A percentile compares a stretch with the other conserved stretches of the same genome.
Conservation (phyloP, 2,113 vertebrate genomes). For the Thalassoma bifasciatum region DNA sequence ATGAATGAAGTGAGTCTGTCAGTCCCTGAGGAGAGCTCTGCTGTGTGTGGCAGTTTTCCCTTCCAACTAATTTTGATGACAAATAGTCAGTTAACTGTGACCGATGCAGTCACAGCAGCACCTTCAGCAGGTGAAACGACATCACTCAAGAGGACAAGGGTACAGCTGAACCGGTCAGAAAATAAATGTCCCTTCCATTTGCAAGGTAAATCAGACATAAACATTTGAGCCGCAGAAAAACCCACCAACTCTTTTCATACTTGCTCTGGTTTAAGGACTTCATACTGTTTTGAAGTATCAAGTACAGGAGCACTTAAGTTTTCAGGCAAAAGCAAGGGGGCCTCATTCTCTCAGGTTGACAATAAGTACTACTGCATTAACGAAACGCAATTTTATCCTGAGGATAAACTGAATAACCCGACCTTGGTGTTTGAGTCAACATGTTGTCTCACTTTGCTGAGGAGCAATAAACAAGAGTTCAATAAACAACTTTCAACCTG, state of each 20-base stretch:
- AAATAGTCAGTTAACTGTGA: constrained; percentile 67
- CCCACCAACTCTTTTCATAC: background rate
- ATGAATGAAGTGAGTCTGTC: constrained; percentile 36
- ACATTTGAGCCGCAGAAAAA: background rate
- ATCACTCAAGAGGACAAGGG: constrained; percentile 30
- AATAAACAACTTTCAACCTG: background rate
- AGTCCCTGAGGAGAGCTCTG: constrained; percentile 26
- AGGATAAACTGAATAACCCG: background rate
- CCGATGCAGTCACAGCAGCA: constrained; percentile 57
- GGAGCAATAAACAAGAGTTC: background rate
- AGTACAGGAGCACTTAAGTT: background rate
- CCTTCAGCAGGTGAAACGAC: constrained; percentile 27
- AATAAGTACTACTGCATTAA: too few species aligned
- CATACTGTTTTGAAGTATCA: too few species aligned
- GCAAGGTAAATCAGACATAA: background rate
- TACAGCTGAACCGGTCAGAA: background rate
- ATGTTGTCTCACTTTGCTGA: background rate
- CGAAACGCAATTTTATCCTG: too few species aligned
- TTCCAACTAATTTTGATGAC: constrained; percentile 62
- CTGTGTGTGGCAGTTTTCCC: constrained; percentile 56
- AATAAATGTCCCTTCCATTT: background rate
- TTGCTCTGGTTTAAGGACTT: background rate
- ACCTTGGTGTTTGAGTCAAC: background rate
- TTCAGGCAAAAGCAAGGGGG: background rate
- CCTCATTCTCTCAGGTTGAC: background rate